These are phyloP conservation scores for Drosophila seguyi DNA, from an alignment of 1,140 invertebrate genomes.

Conservation along the genomic window DNA sequence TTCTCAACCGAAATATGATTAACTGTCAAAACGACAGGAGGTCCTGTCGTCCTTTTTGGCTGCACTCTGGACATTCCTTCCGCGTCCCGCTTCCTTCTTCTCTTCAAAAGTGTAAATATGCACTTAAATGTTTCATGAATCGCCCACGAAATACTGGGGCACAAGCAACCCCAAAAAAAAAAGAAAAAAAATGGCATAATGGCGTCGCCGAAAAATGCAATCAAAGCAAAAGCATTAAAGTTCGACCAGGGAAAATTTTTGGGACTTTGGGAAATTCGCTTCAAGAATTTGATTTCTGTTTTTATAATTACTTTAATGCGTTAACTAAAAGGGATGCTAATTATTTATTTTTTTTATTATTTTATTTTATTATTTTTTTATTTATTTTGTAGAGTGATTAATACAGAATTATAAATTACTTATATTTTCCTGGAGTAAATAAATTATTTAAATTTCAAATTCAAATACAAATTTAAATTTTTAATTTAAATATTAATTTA, in stretches of 20 bases:
- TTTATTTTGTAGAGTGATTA: neutral
- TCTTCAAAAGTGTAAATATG: slow-evolving; percentile 61
- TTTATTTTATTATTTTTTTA: no score
- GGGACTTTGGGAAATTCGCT: neutral
- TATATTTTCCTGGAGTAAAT: neutral
- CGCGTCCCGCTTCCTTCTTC: neutral
- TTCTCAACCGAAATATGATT: slow-evolving; percentile 39
- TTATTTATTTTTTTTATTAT: no score
- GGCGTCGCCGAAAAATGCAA: slow-evolving; percentile 47
- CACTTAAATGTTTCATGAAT: slow-evolving; percentile 71
- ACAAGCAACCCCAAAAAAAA: neutral
- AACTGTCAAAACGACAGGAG: slow-evolving; percentile 36
- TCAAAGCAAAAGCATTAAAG: slow-evolving; percentile 52
- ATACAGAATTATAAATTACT: no score
- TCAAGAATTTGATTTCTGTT: neutral
- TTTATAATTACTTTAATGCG: neutral
- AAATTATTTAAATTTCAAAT: no score
- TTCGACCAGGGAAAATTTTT: neutral
- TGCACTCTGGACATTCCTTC: neutral
- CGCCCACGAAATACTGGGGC: slow-evolving; percentile 18
- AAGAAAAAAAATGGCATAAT: neutral
- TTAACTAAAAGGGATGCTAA: no score
- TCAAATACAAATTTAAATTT: no score
- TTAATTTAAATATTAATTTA: neutral
- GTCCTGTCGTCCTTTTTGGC: neutral